These are phyloP conservation scores for Gopherus flavomarginatus DNA, from an alignment of 2,113 vertebrate genomes.

Conservation along the genomic window DNA sequence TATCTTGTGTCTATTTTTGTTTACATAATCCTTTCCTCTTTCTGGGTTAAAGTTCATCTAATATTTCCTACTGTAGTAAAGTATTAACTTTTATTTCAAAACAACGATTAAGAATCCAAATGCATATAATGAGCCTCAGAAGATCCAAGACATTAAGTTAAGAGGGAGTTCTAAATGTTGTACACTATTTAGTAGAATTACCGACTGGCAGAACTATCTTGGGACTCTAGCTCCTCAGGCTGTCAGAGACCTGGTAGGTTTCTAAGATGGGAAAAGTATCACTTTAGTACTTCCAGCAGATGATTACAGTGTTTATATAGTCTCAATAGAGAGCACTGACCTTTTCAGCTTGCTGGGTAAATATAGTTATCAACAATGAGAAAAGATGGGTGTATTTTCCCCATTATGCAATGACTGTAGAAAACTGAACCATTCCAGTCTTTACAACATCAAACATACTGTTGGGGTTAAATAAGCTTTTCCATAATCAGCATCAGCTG, in stretches of 20 bases:
- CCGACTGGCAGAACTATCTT: neutral
- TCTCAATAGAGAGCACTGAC: neutral
- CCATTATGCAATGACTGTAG: neutral
- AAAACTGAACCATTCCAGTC: neutral
- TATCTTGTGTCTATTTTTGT: neutral
- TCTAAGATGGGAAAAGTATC: neutral
- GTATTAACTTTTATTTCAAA: neutral
- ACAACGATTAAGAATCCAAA: neutral
- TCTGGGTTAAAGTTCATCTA: neutral
- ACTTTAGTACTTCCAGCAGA: neutral
- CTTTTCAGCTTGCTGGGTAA: neutral
- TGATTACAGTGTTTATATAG: neutral
- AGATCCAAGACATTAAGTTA: neutral
- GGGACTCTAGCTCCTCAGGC: neutral
- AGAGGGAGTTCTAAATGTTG: neutral
- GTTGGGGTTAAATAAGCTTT: neutral
- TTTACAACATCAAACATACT: neutral
- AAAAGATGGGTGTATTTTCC: rapidly evolving
- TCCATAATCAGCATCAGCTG: neutral
- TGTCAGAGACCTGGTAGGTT: neutral
- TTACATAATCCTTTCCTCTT: neutral
- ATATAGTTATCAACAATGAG: neutral
- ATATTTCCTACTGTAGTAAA: neutral
- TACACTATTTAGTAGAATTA: neutral
- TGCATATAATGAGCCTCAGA: neutral